These are phyloP conservation scores for Trachelus troglodyta DNA, from an alignment of 2,888 invertebrate genomes.

Conservation along the genomic window DNA sequence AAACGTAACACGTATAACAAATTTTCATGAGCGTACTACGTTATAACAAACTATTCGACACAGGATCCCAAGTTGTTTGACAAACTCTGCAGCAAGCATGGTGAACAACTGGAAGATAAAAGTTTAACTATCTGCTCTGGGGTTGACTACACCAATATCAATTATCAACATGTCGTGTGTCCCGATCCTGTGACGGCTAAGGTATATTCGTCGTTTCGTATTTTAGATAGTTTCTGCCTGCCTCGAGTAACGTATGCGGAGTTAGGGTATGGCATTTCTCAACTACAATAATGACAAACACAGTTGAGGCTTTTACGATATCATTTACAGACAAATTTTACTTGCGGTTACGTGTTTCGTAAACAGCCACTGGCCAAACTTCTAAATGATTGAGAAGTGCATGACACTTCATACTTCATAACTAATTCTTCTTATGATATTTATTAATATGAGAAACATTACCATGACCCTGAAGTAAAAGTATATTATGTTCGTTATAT, in stretches of 20 bases:
- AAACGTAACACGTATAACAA: background rate
- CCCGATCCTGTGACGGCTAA: constrained; percentile 93
- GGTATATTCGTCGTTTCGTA: constrained; percentile 69
- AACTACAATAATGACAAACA: background rate
- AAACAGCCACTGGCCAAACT: background rate
- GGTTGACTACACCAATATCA: constrained; percentile 98
- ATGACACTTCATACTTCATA: background rate
- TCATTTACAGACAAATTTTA: background rate
- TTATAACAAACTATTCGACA: background rate
- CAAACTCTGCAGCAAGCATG: constrained; percentile 84
- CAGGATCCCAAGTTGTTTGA: constrained; percentile 85
- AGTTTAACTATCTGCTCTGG: constrained; percentile 98
- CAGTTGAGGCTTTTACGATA: background rate
- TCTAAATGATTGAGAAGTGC: background rate
- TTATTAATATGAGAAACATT: background rate
- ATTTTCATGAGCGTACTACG: background rate
- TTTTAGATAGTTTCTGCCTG: background rate
- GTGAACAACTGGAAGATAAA: constrained; percentile 86
- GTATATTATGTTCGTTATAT: too few relatives aligned
- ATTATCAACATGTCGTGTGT: constrained; percentile 96
- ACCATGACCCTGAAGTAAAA: background rate
- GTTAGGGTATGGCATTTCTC: background rate
- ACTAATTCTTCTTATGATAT: background rate
- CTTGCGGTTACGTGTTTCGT: background rate
- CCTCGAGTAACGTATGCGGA: background rate